Evolutionary conservation across 1,140 invertebrate species (phyloP).

Genomic region (roundworm (Caenorhabditis elegans)): WBcel235 BX284605.5:8716501-8717000

Average conservation of each 20-base stretch:
- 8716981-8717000: conserved; percentile 39
- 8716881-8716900: conserved; percentile 59
- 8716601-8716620: conserved; percentile 13
- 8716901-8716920: conserved; percentile 62
- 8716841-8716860: conserved; percentile 55
- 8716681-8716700: too few species aligned
- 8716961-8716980: conserved; percentile 43
- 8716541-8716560: background rate
- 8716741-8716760: too few species aligned
- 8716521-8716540: background rate
- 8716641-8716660: too few species aligned
- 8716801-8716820: background rate
- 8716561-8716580: background rate
- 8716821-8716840: background rate
- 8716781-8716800: too few species aligned
- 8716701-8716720: too few species aligned
- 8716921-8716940: conserved; percentile 49
- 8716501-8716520: background rate
- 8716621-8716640: too few species aligned
- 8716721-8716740: too few species aligned
- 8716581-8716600: background rate
- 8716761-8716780: too few species aligned
- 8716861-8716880: conserved; percentile 61
- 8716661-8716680: too few species aligned
- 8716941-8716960: conserved; percentile 49